These are phyloP conservation scores for Aptenodytes forsteri DNA, from an alignment of 2,113 vertebrate genomes.

Conservation along the genomic window DNA sequence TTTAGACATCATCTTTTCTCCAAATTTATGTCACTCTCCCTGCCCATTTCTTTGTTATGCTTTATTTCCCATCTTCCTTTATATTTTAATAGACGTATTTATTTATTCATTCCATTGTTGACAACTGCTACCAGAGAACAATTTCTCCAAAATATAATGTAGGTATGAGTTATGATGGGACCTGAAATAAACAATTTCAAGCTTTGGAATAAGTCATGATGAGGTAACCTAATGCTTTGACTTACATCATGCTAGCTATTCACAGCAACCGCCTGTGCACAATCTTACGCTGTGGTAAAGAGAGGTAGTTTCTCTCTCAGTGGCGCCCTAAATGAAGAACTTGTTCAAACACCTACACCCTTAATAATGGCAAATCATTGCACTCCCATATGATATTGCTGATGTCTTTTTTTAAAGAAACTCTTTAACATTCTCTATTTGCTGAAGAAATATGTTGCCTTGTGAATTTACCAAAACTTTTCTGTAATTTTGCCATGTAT, in stretches of 20 bases:
- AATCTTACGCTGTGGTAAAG: background rate
- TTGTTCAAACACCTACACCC: background rate
- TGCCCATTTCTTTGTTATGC: background rate
- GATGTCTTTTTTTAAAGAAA: background rate
- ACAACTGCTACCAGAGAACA: background rate
- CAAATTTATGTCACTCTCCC: background rate
- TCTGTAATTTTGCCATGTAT: slow-evolving; percentile 92
- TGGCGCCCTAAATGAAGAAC: background rate
- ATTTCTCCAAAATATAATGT: background rate
- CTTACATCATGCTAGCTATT: background rate
- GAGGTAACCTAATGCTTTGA: background rate
- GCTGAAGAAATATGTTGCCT: background rate
- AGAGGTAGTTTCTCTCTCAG: background rate
- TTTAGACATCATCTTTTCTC: background rate
- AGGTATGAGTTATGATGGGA: background rate
- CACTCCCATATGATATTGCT: background rate
- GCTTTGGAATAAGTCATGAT: background rate
- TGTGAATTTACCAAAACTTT: slow-evolving; percentile 85
- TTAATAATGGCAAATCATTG: background rate
- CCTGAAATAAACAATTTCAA: background rate
- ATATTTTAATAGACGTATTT: background rate
- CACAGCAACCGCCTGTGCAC: background rate
- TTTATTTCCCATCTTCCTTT: background rate
- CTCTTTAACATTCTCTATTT: background rate
- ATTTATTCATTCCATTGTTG: background rate